Base-by-base conservation (phyloP, 2,113 vertebrate genomes). In the Odobenus rosmarus region DNA sequence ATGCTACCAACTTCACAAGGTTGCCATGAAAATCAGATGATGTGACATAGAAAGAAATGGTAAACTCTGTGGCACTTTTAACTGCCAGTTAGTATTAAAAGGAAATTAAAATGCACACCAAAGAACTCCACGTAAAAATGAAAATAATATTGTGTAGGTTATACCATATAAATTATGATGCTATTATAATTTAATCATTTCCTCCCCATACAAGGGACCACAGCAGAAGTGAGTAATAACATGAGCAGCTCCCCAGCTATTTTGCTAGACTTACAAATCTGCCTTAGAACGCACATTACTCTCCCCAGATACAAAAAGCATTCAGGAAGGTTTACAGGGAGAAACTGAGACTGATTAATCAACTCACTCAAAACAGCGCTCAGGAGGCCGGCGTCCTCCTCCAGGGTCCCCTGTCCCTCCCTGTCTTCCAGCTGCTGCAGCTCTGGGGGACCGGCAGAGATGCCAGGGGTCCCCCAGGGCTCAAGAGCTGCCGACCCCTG, bases 371-470 rank as follows among this genome's bases (percentile, higher is more conserved):
- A 71, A 59, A 42, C 26, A 4, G 79, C 10, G 23, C 55, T 31
- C 18, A 31, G 33, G 71, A 59, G 46, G 46, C 12, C 46, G 14
- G 7, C 1, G 9, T 3, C 24, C 13, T 31, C 5, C 31, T 6
- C 11, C 0, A 1, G 5, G 0, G 1, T 18, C 74, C 9, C 46
- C 3, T 4, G 33, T 31, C 53, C 13, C 15, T 23, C 13, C 3
- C 7, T 2, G 0, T 12, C 42, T 51, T 55, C n/a, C 62, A 36
- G 67, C 24, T 12, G 69, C 49, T 69, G 33, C 36, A 23, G n/a
- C 33, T 84, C 51, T 49, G 19, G 14, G 5, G 2, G 21, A 57
- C 28, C 49, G 21, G 88, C 64, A 72, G 59, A 62, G 49, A 71
- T 7, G 4, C 13, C 36, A 26, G 49, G 24, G 39, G 9, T 4